phyloP scores from a whole-genome alignment of 2,113 vertebrate genomes.

The Saccopteryx bilineata region DNA sequence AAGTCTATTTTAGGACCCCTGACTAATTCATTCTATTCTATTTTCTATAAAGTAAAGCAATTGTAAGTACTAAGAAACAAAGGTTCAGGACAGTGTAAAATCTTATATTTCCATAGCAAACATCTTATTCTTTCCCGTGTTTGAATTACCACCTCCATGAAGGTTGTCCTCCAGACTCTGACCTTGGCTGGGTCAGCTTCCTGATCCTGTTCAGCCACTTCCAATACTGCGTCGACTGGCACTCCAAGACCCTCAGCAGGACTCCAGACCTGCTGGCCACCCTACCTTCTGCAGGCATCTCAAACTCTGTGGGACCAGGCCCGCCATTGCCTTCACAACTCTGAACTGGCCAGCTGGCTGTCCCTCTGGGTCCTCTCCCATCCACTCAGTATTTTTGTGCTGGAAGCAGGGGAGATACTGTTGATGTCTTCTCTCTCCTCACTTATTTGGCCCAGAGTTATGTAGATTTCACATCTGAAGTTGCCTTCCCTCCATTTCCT shows the following conservation, averaged over 20 bases:
- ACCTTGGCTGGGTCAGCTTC: not conserved
- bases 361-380: not conserved
- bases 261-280: no score
- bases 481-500: not conserved
- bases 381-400: not conserved
- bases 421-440: not conserved
- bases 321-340: not conserved
- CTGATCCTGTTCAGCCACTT: no score
- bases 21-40: constrained; percentile 13
- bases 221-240: not conserved
- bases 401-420: not conserved
- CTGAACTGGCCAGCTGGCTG: not conserved
- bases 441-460: not conserved
- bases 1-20: constrained; percentile 7
- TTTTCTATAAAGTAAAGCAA: not conserved
- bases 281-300: accelerated
- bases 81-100: not conserved
- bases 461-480: not conserved
- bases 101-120: not conserved
- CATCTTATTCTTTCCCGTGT: not conserved
- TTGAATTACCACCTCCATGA: not conserved
- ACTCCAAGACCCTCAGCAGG: not conserved
- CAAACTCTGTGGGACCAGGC: not conserved
- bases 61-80: not conserved
- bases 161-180: not conserved